Evolutionary conservation across 2,888 invertebrate species (phyloP), one percentile per base, ranked within the genome.

Genomic region (Parapristionchus giblindavisi): DNA sequence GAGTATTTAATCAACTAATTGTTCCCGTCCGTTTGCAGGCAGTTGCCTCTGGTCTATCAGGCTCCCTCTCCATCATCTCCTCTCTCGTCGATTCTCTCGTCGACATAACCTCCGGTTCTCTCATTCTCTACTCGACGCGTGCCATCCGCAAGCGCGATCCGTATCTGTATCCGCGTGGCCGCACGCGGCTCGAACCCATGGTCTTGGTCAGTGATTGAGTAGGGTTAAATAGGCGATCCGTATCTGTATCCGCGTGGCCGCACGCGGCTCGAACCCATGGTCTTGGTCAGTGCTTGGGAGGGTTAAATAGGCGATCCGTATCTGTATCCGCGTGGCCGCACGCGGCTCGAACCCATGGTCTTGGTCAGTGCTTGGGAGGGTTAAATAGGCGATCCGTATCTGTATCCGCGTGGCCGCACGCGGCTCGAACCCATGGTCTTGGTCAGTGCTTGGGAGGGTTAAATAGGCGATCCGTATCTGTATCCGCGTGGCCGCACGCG

Each of bases 51-150:
- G 87, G 84, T 2, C 60, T 90, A 71, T 90, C 90, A 14, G 89
- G 89, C 3, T 90, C 90, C 5, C 87, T 90, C 43, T 88, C 90
- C 4, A 89, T 90, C 77, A 88, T 90, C 68, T 90, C 90, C 17
- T 89, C 89, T 60, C 84, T 90, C 68, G 89, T 90, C 24, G 90
- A 90, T 84, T 89, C 89, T 66, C 82, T 85, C 17, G 89, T 90
- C 5, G 90, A 90, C 80, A 87, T 90, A 34, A 84, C 89, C 5
- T 89, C 89, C 14, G 90, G 90, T 0, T 61, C 87, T 21, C 54
- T 70, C 24, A 66, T 52, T 8, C n/a, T 52, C 48, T 34, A 36
- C 17, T 60, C 60, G 21, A 54, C 68, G 27, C 36, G 88, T 43
- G 89, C 89, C 52, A 89, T 90, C 76, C 85, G 85, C 75, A 88